phyloP scores from a whole-genome alignment of 2,113 vertebrate species.

The Rattus norvegicus region DNA sequence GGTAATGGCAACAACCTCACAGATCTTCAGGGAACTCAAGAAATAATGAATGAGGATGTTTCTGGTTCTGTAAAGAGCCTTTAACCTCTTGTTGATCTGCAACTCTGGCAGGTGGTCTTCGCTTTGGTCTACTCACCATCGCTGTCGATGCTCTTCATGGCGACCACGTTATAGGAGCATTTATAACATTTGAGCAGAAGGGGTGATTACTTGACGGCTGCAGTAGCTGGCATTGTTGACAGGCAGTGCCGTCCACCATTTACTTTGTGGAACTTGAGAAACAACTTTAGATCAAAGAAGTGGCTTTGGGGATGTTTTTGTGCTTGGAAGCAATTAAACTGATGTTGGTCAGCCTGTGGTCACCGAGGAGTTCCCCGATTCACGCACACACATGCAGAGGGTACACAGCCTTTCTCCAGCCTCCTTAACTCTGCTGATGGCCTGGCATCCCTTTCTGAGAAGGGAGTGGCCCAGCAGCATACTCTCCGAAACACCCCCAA shows the following conservation, averaged over 20 bases:
- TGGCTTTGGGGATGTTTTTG: conserved; percentile 23
- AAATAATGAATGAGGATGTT: background rate
- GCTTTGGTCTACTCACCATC: background rate
- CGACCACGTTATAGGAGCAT: background rate
- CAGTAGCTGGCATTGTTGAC: conserved; percentile 25
- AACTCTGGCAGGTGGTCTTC: background rate
- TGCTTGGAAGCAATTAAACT: conserved; percentile 7
- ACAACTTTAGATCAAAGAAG: conserved; percentile 56
- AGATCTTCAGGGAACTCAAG: background rate
- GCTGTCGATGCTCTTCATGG: background rate
- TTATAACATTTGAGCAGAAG: background rate
- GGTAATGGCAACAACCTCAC: background rate
- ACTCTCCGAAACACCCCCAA: background rate
- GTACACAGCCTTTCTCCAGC: background rate
- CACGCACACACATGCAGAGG: background rate
- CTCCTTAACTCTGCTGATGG: background rate
- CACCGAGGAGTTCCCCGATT: background rate
- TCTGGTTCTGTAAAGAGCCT: background rate
- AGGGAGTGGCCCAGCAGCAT: background rate
- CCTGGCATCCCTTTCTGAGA: background rate
- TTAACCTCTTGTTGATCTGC: background rate
- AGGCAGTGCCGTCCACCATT: conserved; percentile 30
- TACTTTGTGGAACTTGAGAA: conserved; percentile 9
- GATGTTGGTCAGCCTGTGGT: background rate
- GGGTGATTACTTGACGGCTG: background rate